Evolutionary conservation across 2,888 invertebrate species (phyloP), one percentile per base, ranked within the genome.

Genomic region (Cabera pusaria): DNA sequence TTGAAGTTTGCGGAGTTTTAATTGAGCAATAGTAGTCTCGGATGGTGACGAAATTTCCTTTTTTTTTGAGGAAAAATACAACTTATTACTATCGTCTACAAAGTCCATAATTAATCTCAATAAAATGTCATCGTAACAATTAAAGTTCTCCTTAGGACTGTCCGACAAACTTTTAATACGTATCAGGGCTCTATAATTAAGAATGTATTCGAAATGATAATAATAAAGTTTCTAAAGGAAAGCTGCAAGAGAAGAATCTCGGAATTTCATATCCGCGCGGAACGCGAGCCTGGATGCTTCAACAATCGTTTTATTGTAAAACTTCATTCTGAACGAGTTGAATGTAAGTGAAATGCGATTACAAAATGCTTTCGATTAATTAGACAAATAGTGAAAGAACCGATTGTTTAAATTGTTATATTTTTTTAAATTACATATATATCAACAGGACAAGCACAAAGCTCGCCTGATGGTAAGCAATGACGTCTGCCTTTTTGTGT

Each of bases 121-220:
- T 42, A 36, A 36, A 25, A 12, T 40, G 35, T 42, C 41, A 42
- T 14, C 23, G 19, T 31, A 35, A 35, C 35, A 41, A 41, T 36
- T 36, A 36, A 36, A 35, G 26, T 42, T 31, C 4, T 22, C 28
- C 41, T 55, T 56, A 50, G 51, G 48, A 59, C 51, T 54, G 55
- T 55, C 53, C 54, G 63, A 37, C 66, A 46, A 72, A 70, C 63
- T 76, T 75, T 69, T 64, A 65, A 73, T 66, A 65, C 67, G 57
- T 61, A 49, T 43, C 49, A 25, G 29, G 52, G 46, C 56, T 54
- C 71, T 70, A n/a, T 74, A 73, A 74, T 73, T 76, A 73, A 74
- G 76, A 66, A 72, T 67, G 64, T 67, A 67, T 70, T 59, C 36
- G 29, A 63, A 67, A 69, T 69, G 59, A 67, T 71, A 72, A 67